Evolutionary conservation across 2,797 vertebrate genomes (phyloP).

Genomic region (Girardinus metallicus): DNA sequence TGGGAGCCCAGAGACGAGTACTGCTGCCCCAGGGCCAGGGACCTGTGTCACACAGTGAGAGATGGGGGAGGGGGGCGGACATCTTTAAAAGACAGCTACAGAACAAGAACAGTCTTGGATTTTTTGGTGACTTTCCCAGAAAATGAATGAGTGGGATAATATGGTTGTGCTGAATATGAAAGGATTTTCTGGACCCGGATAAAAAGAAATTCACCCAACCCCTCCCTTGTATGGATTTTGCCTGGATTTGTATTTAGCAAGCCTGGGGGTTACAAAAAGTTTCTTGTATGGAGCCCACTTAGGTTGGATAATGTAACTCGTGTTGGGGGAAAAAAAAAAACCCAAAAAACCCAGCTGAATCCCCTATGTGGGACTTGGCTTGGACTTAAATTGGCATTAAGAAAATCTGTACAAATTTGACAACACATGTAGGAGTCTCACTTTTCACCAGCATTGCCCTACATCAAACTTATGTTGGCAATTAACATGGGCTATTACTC

Average conservation of each 20-base stretch:
- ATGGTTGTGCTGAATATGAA: not conserved
- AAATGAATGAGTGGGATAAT: not conserved
- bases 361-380: not conserved
- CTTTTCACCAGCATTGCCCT: not conserved
- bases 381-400: not conserved
- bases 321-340: no score
- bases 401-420: not conserved
- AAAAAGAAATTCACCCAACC: not conserved
- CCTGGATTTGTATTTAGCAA: not conserved
- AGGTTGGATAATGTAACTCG: not conserved
- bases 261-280: not conserved
- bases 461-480: not conserved
- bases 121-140: not conserved
- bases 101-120: not conserved
- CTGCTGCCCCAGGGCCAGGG: slow-evolving; percentile 93
- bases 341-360: not conserved
- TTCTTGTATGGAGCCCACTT: not conserved
- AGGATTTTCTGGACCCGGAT: not conserved
- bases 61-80: no score
- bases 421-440: not conserved
- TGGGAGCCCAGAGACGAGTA: slow-evolving; percentile 92
- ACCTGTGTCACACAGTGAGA: slow-evolving; percentile 79
- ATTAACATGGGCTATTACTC: not conserved
- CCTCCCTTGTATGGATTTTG: not conserved
- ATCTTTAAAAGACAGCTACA: not conserved